These are phyloP conservation scores for Druon quercuslanigerum DNA, from an alignment of 1,140 invertebrate species.

Conservation along the genomic window DNA sequence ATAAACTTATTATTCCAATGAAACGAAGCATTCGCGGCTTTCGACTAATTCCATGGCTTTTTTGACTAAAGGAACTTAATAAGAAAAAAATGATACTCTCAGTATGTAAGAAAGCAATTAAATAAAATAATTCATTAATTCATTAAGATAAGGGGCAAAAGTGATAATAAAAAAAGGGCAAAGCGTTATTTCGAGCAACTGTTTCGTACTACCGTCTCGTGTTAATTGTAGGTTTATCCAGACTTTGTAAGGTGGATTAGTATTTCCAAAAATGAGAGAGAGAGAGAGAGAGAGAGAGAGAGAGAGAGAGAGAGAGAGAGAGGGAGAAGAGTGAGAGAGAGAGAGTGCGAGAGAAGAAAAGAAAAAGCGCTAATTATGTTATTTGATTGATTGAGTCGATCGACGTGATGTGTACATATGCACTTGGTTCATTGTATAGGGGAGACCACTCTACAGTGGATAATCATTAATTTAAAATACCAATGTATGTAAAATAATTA, in stretches of 20 bases:
- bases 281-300: constrained; percentile 30
- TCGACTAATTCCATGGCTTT: constrained; percentile 41
- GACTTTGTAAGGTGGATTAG: constrained; percentile 35
- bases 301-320: constrained; percentile 38
- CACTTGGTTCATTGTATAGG: not conserved
- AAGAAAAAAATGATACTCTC: constrained; percentile 40
- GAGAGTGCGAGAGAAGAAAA: not conserved
- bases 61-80: constrained; percentile 34
- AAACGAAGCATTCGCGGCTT: constrained; percentile 45
- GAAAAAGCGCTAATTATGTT: constrained; percentile 8
- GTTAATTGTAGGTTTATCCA: constrained; percentile 40
- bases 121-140: constrained; percentile 30
- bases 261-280: constrained; percentile 16
- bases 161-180: constrained; percentile 39
- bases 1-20: constrained; percentile 56
- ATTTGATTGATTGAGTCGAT: constrained; percentile 3
- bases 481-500: no score
- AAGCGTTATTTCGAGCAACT: constrained; percentile 39
- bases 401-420: constrained; percentile 1
- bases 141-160: constrained; percentile 35
- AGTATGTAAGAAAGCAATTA: constrained; percentile 24
- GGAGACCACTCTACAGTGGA: no score
- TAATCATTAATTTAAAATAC: no score
- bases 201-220: constrained; percentile 47
- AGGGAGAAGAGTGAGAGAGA: constrained; percentile 35